phyloP scores from a whole-genome alignment of 2,888 invertebrate genomes.

The Branchellion lobata region DNA sequence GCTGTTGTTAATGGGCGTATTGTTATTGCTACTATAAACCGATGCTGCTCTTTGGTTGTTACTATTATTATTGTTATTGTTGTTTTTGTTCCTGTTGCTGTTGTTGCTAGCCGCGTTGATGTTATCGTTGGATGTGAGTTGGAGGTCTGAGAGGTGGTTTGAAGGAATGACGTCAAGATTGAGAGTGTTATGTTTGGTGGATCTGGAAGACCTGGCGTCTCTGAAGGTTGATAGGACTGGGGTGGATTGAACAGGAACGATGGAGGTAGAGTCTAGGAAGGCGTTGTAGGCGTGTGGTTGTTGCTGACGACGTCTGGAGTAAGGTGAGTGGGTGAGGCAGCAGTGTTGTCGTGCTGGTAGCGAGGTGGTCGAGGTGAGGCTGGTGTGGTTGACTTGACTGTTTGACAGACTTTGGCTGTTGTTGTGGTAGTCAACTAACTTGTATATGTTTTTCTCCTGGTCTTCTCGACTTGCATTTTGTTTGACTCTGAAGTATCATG shows the following conservation, averaged over 20 bases:
- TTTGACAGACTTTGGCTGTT: background rate
- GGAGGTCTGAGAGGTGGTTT: background rate
- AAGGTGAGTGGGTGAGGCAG: constrained; percentile 1
- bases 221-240: background rate
- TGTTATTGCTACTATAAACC: background rate
- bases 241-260: background rate
- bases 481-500: too few relatives aligned
- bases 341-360: constrained; percentile 1
- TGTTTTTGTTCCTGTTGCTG: background rate
- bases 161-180: constrained; percentile 2
- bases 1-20: background rate
- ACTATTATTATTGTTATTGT: background rate
- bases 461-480: background rate
- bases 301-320: constrained; percentile 6
- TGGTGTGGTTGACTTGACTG: background rate
- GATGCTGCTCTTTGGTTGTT: too few relatives aligned
- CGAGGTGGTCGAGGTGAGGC: background rate
- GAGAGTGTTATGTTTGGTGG: background rate
- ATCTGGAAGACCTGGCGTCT: background rate
- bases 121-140: constrained; percentile 10
- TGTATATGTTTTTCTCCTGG: constrained; percentile 8
- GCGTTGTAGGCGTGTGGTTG: background rate
- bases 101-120: background rate
- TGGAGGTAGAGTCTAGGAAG: background rate
- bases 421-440: constrained; percentile 18